Base-by-base conservation (phyloP, 2,888 invertebrate species). In the Halictus ligatus region DNA sequence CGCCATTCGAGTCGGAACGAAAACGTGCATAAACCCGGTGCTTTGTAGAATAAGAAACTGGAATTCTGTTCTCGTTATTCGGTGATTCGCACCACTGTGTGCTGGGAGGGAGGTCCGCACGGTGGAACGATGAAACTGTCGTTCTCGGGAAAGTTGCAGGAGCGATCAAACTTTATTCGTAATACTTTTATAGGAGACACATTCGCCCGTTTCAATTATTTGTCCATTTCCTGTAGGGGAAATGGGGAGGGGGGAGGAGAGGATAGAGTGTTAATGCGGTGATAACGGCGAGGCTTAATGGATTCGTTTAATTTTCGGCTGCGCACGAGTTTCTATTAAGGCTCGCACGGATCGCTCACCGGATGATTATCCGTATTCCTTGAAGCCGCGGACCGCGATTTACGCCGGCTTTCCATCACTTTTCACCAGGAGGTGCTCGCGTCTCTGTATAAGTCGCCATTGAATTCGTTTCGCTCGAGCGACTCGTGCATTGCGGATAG, bases 161-260 rank as follows among this genome's bases (percentile, higher is more conserved):
- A 93, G 94, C 92, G 94, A 92, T 88, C 87, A 91, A 93, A 93
- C 90, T 94, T 93, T 93, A 83, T 87, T 82, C 90, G 64, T 79
- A 73, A 78, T 82, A 85, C 50, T 80, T 77, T 69, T 18, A 67
- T 35, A 60, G 60, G 21, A 60, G 60, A 67, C 75, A 54, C 67
- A 25, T 46, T 69, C 75, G 25, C 12, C 21, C 43, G 75, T 50
- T 77, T 29, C 60, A 75, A 50, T 48, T 29, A 46, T 10, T 40
- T 71, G 69, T 69, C 46, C 67, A 35, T 72, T 50, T 60, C 46
- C 35, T 21, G 50, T n/a, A 21, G 43, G 21, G 15, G n/a, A 12
- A 2, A 29, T 1, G 40, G n/a, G 25, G 48, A 8, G 1, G 29
- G 43, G 1, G 18, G 35, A 21, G 3, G 35, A 8, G 35, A 35